phyloP scores from a whole-genome alignment of 2,797 vertebrate species.

The Tokudaia tokunoshimensis region DNA sequence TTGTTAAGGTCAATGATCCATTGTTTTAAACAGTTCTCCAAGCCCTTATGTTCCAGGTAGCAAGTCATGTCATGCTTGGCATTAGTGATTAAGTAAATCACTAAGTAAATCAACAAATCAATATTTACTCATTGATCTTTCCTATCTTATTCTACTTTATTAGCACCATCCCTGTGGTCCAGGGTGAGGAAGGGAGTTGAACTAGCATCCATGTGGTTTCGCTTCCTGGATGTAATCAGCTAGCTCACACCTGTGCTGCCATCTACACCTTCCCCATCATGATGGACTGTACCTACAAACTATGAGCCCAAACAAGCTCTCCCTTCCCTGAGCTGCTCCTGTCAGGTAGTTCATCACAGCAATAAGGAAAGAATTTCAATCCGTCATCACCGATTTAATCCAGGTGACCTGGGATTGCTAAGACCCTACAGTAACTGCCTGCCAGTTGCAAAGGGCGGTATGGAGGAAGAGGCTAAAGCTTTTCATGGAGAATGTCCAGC shows the following conservation, averaged over 20 bases:
- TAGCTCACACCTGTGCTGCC: too few relatives aligned
- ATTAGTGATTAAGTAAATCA: neutral
- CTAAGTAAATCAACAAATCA: neutral
- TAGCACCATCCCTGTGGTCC: too few relatives aligned
- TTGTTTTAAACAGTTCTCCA: neutral
- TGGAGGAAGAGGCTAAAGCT: neutral
- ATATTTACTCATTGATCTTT: neutral
- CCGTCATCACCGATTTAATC: neutral
- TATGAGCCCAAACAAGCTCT: neutral
- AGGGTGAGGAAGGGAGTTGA: neutral
- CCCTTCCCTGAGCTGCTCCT: neutral
- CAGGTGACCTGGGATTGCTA: neutral
- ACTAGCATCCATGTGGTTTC: neutral
- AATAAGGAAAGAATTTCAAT: neutral
- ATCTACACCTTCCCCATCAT: neutral
- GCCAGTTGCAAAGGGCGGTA: neutral
- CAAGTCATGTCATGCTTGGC: neutral
- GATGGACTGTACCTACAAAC: neutral
- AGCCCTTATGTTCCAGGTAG: neutral
- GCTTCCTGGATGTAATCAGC: neutral
- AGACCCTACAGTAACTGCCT: neutral
- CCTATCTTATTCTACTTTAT: too few relatives aligned
- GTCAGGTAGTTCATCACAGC: neutral
- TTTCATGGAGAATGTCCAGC: neutral
- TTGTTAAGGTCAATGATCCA: neutral